Conservation (phyloP, 1,140 invertebrate genomes). For the Meloidogyne chitwoodi region DNA sequence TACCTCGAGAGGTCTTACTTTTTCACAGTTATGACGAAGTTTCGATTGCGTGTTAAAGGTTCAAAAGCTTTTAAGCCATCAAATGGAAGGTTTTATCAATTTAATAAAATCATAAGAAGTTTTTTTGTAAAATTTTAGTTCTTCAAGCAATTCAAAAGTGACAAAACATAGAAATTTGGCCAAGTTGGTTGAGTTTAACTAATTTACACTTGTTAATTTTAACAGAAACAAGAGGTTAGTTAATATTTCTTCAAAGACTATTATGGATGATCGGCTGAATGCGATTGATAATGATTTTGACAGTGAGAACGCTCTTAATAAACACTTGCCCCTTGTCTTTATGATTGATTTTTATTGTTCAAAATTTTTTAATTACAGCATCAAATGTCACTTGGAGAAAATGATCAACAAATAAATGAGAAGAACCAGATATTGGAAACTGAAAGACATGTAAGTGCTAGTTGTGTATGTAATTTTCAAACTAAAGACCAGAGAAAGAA, state of each 20-base stretch:
- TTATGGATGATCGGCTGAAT: conserved; percentile 18
- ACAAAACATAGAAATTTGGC: conserved; percentile 19
- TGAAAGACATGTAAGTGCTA: background rate
- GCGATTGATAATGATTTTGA: background rate
- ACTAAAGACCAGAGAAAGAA: too few relatives aligned
- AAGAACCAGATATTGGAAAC: background rate
- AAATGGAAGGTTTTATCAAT: background rate
- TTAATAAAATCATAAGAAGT: background rate
- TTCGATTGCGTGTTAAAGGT: conserved; percentile 10
- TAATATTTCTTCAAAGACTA: background rate
- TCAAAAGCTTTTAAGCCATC: background rate
- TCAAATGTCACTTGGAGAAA: background rate
- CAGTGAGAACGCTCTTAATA: background rate
- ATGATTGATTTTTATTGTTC: background rate
- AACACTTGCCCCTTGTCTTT: conserved; percentile 17
- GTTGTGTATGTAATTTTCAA: too few relatives aligned
- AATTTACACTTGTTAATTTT: background rate
- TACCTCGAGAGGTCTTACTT: too few relatives aligned
- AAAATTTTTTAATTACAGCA: background rate
- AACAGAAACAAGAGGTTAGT: background rate
- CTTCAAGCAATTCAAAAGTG: conserved; percentile 26
- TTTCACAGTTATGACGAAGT: background rate
- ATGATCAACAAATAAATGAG: background rate
- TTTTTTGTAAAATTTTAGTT: conserved; percentile 14
- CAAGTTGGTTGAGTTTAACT: background rate